Percentiles rank a stretch among this genome's conserved stretches.
Conservation (phyloP, 2,113 vertebrate species). For the Cyanoramphus novaezelandiae region DNA sequence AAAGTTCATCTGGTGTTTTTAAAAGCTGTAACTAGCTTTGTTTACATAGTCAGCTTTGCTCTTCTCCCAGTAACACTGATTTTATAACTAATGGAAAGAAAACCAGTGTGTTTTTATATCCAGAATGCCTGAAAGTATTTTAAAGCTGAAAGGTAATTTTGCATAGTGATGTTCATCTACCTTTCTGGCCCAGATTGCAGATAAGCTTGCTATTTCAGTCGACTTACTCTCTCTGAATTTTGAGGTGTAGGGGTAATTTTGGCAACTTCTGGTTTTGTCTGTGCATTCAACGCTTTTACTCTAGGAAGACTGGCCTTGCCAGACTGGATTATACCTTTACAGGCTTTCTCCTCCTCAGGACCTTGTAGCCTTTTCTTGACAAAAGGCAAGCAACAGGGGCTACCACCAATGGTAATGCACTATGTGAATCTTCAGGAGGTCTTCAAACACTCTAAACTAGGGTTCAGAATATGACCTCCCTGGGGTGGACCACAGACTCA, state of each 20-base stretch:
- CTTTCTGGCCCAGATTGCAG: not conserved
- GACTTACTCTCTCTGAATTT: not conserved
- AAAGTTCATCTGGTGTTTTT: not conserved
- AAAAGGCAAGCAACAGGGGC: not conserved
- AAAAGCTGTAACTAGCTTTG: not conserved
- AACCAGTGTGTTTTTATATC: not conserved
- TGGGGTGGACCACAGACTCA: not conserved
- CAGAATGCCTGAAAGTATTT: not conserved
- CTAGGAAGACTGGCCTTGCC: not conserved
- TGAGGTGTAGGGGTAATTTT: not conserved
- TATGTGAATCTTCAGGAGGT: not conserved
- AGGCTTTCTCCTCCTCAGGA: not conserved
- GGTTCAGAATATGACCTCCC: not conserved
- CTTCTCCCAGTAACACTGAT: not conserved
- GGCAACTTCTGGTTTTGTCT: not conserved
- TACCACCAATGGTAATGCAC: fast-evolving
- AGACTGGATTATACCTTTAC: not conserved
- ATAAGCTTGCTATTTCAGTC: not conserved
- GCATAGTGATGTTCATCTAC: not conserved
- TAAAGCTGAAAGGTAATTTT: not conserved
- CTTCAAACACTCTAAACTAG: not conserved
- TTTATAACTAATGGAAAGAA: not conserved
- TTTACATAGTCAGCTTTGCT: not conserved
- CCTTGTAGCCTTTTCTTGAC: not conserved
- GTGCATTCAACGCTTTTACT: not conserved